Percentiles rank a stretch among this genome's conserved stretches.
Conservation (phyloP, 2,113 vertebrate genomes). For the Osmerus mordax region DNA sequence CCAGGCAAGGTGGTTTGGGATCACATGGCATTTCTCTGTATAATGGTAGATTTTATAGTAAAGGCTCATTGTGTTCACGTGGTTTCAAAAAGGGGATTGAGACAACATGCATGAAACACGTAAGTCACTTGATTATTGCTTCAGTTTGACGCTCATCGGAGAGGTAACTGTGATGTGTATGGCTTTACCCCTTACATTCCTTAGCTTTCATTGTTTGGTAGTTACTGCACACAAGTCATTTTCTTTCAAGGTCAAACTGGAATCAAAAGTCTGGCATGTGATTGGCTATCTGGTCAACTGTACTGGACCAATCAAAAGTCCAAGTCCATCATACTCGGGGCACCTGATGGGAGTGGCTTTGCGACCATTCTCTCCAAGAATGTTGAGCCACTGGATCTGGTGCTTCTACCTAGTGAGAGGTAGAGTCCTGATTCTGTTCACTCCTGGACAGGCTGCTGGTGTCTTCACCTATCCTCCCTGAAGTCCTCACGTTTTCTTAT, state of each 20-base stretch:
- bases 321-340: constrained; percentile 71
- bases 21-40: too few species aligned
- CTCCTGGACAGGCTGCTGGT: background rate
- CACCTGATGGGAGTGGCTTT: constrained; percentile 74
- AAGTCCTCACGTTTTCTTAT: background rate
- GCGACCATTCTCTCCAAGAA: constrained; percentile 76
- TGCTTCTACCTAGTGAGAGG: constrained; percentile 79
- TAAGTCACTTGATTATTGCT: too few species aligned
- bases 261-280: constrained; percentile 79
- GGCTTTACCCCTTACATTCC: too few species aligned
- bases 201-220: background rate
- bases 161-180: too few species aligned
- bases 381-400: constrained; percentile 76
- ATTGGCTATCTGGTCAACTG: constrained; percentile 85
- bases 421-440: constrained; percentile 22
- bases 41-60: constrained; percentile 7
- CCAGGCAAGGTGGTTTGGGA: too few species aligned
- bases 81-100: background rate
- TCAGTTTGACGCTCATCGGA: too few species aligned
- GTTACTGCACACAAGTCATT: background rate
- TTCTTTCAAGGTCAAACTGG: constrained; percentile 65
- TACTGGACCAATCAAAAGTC: constrained; percentile 82
- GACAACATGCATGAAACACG: too few species aligned
- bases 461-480: background rate
- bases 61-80: background rate